Conservation (phyloP, 2,888 invertebrate species). For the Neuroscelio doddi region DNA sequence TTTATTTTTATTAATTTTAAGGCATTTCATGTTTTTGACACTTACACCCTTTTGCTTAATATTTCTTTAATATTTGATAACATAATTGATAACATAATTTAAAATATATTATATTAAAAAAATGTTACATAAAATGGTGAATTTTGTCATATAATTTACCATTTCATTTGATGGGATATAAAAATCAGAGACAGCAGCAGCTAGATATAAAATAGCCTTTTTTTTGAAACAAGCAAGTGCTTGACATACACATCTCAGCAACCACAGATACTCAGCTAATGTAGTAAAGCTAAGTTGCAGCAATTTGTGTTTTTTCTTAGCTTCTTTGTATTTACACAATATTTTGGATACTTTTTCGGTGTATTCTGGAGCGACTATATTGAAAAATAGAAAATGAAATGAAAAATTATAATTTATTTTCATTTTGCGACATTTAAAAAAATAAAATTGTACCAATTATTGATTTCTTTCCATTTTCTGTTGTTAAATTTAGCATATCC, state of each 20-base stretch:
- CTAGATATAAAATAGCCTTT: constrained; percentile 90
- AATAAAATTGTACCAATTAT: constrained; percentile 75
- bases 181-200: constrained; percentile 99
- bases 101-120: constrained; percentile 13
- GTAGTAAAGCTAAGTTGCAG: constrained; percentile 87
- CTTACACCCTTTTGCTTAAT: too few species aligned
- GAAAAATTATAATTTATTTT: constrained; percentile 1
- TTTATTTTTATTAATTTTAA: too few species aligned
- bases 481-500: constrained; percentile 83
- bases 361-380: constrained; percentile 81
- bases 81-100: too few species aligned
- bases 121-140: constrained; percentile 15
- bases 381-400: constrained; percentile 12
- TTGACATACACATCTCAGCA: constrained; percentile 87
- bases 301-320: constrained; percentile 82
- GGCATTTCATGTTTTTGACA: too few species aligned
- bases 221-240: constrained; percentile 80
- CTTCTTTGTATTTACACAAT: constrained; percentile 85
- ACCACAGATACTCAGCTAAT: constrained; percentile 93
- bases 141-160: constrained; percentile 74
- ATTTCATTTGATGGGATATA: constrained; percentile 94
- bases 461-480: constrained; percentile 78
- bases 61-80: too few species aligned
- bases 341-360: constrained; percentile 82
- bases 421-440: constrained; percentile 8